Evolutionary conservation across 2,113 vertebrate genomes (phyloP).

Genomic region (Oreotrochilus melanogaster): DNA sequence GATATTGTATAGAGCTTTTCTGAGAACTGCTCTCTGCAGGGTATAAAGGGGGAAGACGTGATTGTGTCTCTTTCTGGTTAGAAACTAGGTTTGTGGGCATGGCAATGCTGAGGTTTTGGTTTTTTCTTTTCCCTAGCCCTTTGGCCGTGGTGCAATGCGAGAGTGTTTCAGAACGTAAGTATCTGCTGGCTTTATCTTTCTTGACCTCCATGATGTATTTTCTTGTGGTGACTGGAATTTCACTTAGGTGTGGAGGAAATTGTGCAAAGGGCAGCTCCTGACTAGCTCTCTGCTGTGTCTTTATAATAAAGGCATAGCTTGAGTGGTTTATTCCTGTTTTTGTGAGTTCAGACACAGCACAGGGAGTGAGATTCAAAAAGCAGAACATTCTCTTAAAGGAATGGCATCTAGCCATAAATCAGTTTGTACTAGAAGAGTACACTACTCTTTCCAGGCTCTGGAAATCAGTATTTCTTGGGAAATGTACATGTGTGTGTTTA

Average conservation of each 20-base stretch:
- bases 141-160: conserved; percentile 95
- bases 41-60: not conserved
- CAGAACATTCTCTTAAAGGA: not conserved
- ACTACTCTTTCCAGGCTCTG: not conserved
- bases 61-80: not conserved
- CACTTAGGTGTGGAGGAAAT: not conserved
- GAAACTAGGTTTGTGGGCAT: not conserved
- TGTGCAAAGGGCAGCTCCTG: fast-evolving
- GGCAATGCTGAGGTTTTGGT: not conserved
- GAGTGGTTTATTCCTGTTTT: not conserved
- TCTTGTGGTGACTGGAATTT: not conserved
- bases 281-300: not conserved
- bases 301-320: not conserved
- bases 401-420: not conserved
- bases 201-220: not conserved
- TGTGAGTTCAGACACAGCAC: not conserved
- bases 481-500: fast-evolving
- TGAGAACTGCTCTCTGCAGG: not conserved
- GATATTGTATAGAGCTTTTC: not conserved
- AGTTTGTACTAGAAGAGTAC: not conserved
- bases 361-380: not conserved
- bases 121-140: conserved; percentile 82
- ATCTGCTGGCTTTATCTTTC: not conserved
- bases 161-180: conserved; percentile 98
- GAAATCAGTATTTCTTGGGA: not conserved